phyloP scores from a whole-genome alignment of 2,797 vertebrate species.

The Nothura maculosa region DNA sequence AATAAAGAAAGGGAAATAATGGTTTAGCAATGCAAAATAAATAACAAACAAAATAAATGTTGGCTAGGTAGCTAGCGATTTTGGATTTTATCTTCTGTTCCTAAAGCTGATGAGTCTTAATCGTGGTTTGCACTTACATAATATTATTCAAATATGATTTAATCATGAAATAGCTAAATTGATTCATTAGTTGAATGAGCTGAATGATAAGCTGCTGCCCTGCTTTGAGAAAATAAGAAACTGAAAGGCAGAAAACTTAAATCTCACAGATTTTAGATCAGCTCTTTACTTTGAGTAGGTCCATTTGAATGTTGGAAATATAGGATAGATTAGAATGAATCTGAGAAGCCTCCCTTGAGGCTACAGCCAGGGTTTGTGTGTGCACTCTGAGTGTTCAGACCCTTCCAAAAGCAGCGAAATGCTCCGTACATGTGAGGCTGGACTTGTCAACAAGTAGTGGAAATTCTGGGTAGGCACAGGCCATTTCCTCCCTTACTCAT shows the following conservation, averaged over 20 bases:
- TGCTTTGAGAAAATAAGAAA: not conserved
- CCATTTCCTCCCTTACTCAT: not conserved
- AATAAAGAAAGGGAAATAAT: not conserved
- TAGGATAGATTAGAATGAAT: not conserved
- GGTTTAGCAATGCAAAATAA: not conserved
- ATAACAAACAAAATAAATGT: not conserved
- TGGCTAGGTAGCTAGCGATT: rapidly evolving
- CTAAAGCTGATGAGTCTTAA: not conserved
- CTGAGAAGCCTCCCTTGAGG: not conserved
- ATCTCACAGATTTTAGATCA: not conserved
- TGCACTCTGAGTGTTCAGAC: not conserved
- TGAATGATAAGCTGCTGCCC: not conserved
- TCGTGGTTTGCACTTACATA: not conserved
- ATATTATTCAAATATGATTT: not conserved
- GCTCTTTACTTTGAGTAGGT: not conserved
- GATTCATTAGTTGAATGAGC: not conserved
- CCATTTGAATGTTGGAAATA: not conserved
- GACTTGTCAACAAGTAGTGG: not conserved
- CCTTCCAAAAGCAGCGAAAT: not conserved
- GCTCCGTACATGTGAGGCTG: not conserved
- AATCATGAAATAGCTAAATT: not conserved
- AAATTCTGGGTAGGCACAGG: not conserved
- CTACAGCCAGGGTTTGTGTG: too few species aligned
- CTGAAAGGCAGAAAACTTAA: not conserved
- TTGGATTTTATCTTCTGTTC: not conserved